Base-by-base conservation (phyloP, 2,888 invertebrate species). In the Zygaena filipendulae region DNA sequence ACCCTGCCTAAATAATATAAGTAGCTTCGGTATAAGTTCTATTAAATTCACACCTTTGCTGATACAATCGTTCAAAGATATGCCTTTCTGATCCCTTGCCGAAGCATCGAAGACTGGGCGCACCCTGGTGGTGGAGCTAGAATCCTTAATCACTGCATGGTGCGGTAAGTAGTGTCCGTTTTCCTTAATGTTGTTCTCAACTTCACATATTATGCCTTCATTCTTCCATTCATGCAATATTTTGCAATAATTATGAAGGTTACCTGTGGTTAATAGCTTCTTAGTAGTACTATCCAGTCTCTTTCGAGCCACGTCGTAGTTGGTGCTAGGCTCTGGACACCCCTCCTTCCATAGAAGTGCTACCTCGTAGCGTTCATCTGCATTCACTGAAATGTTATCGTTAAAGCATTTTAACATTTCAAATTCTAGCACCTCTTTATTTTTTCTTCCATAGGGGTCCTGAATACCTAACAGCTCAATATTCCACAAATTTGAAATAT, bases 21-120 rank as follows among this genome's bases (percentile, higher is more conserved):
- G 20, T 11, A 41, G 10, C n/a, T 29, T 30, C 3, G 43, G 38
- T 22, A 43, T 43, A 7, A 27, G 38, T 5, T 46, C 43, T 10
- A 56, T 46, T 2, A 52, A 25, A 4, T 40, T 38, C 0, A 48
- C 45, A 2, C 59, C 56, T 4, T 46, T 41, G 24, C 42, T 38
- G 10, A 58, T 37, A 3, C 35, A 32, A 5, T 52, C 42, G 29
- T 59, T 60, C 3, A 59, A 29, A 3, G 53, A 52, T 1, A 35
- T 13, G 1, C 40, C 42, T 1, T 32, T 23, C 2, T 24, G 21
- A 4, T 42, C 35, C 27, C 29, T 29, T 3, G 41, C 33, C 7
- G 47, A 49, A 9, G 48, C 49, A 23, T 53, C 44, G 35, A 51
- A 49, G 1, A 54, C 49, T 2, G 52, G 47, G n/a, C 52, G 25